Evolutionary conservation across 2,888 invertebrate genomes (phyloP).

Genomic region (Epinotia ramella): DNA sequence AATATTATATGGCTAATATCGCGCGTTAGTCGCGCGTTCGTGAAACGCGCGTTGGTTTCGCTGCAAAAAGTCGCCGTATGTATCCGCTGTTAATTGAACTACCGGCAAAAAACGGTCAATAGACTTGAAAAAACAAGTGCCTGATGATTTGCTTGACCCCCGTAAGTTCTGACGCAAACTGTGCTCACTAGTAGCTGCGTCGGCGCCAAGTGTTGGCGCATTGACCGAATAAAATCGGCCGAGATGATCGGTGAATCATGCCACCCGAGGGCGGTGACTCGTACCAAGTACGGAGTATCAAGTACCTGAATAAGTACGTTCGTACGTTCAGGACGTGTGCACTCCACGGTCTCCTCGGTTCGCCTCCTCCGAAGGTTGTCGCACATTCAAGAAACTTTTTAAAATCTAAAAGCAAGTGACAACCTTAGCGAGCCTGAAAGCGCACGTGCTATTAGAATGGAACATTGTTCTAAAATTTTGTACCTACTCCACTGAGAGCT

Average conservation of each 20-base stretch:
- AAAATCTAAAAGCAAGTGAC: too few relatives aligned
- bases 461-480: too few relatives aligned
- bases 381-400: too few relatives aligned
- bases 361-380: too few relatives aligned
- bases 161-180: slow-evolving; percentile 18
- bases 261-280: slow-evolving; percentile 48
- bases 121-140: slow-evolving; percentile 9
- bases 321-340: background rate
- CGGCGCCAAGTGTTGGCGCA: slow-evolving; percentile 76
- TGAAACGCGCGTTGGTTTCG: too few relatives aligned
- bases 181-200: slow-evolving; percentile 45
- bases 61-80: too few relatives aligned
- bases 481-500: too few relatives aligned
- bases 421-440: too few relatives aligned
- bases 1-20: too few relatives aligned
- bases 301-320: background rate
- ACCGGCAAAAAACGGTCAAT: background rate
- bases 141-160: background rate
- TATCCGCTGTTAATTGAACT: too few relatives aligned
- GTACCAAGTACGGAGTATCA: background rate
- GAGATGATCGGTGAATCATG: slow-evolving; percentile 62
- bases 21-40: too few relatives aligned
- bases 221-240: slow-evolving; percentile 75
- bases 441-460: too few relatives aligned
- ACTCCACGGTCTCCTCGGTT: background rate